Conservation (phyloP, 53 echinoderm and acorn worm species). For the Astropecten irregularis region DNA sequence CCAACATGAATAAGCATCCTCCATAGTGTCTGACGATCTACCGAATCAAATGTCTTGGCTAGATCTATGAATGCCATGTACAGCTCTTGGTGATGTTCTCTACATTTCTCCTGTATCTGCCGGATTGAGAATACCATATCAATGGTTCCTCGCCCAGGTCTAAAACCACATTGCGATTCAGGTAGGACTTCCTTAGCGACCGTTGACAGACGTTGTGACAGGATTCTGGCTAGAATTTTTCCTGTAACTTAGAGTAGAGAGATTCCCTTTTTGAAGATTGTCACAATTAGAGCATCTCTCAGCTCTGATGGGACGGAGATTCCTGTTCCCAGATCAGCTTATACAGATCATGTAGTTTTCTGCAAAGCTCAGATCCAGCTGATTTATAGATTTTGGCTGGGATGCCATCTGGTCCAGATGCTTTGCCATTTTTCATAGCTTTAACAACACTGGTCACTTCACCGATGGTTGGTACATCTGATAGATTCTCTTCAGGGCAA, state of each 20-base stretch:
- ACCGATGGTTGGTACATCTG: too few relatives aligned
- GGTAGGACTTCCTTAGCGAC: slow-evolving; percentile 12
- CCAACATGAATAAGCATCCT: background rate
- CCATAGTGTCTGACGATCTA: background rate
- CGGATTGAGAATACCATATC: slow-evolving; percentile 27
- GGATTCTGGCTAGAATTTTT: slow-evolving; percentile 11
- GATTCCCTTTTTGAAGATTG: background rate
- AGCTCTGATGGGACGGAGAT: too few relatives aligned
- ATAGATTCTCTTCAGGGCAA: too few relatives aligned
- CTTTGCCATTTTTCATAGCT: background rate
- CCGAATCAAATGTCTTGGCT: slow-evolving; percentile 15
- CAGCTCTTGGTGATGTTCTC: slow-evolving; percentile 3
- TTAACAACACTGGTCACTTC: too few relatives aligned
- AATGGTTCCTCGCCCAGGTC: slow-evolving; percentile 3
- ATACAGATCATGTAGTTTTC: too few relatives aligned
- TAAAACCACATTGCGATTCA: slow-evolving; percentile 21
- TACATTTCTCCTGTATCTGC: slow-evolving; percentile 28
- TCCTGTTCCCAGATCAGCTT: too few relatives aligned
- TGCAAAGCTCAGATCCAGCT: too few relatives aligned
- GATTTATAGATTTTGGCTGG: background rate
- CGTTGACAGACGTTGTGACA: background rate
- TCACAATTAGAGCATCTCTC: background rate
- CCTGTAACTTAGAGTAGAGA: slow-evolving; percentile 9
- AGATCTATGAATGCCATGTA: slow-evolving; percentile 27
- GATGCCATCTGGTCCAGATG: background rate